Conservation (phyloP, 1,140 invertebrate species). For the Eufriesea mexicana region DNA sequence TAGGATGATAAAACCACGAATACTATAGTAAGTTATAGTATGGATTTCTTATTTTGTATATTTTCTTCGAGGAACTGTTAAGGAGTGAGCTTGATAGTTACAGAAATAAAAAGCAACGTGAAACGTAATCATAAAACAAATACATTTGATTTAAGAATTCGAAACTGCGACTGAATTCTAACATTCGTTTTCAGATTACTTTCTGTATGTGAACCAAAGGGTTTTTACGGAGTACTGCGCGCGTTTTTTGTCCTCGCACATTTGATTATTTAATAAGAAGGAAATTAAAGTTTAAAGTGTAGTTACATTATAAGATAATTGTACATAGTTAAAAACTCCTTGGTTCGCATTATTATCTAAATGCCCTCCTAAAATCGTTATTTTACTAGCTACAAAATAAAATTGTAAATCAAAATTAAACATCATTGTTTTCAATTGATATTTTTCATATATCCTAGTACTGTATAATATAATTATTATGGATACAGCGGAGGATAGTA, state of each 20-base stretch:
- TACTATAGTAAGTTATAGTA: conserved; percentile 57
- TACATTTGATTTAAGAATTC: conserved; percentile 58
- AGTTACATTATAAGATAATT: conserved; percentile 42
- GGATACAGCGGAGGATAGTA: conserved; percentile 71
- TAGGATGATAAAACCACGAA: conserved; percentile 53
- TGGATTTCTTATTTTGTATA: conserved; percentile 70
- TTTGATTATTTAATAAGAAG: conserved; percentile 11
- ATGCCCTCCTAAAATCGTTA: conserved; percentile 63
- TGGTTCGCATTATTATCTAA: conserved; percentile 68
- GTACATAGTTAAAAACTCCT: conserved; percentile 64
- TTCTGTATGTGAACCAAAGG: conserved; percentile 75
- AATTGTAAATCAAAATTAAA: conserved; percentile 65
- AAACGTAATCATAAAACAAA: conserved; percentile 59
- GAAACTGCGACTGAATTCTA: conserved; percentile 58
- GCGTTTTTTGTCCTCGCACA: conserved; percentile 44
- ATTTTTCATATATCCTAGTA: conserved; percentile 72
- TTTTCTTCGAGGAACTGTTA: conserved; percentile 75
- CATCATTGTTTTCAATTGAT: conserved; percentile 68
- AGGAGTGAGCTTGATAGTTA: conserved; percentile 70
- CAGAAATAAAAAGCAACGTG: conserved; percentile 65
- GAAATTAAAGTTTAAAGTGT: conserved; percentile 44
- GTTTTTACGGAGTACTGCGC: conserved; percentile 67
- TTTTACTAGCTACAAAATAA: conserved; percentile 65
- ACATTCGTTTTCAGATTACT: conserved; percentile 67
- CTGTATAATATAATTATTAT: conserved; percentile 65